A percentile compares a stretch with the other conserved stretches of the same genome.
phyloP scores from a whole-genome alignment of 2,797 vertebrate genomes.

The Tragopan temminckii region DNA sequence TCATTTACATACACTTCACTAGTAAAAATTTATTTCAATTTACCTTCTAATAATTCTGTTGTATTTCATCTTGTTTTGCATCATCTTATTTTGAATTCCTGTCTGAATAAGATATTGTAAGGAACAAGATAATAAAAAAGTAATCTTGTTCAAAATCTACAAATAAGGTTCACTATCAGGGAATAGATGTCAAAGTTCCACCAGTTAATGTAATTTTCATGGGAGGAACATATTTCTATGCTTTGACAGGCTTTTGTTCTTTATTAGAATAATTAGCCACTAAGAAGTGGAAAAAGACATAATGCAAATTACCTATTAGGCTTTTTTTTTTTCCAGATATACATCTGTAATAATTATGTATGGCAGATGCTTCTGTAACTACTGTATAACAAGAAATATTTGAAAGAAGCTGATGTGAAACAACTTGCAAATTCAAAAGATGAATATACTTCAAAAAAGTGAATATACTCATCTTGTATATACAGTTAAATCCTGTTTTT shows the following conservation, averaged over 20 bases:
- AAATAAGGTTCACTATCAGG: not conserved
- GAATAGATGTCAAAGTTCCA: constrained; percentile 43
- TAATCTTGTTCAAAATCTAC: constrained; percentile 18
- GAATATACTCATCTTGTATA: not conserved
- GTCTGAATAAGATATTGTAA: not conserved
- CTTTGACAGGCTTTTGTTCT: not conserved
- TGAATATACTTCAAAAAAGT: too few species aligned
- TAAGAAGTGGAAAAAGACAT: not conserved
- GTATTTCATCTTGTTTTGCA: not conserved
- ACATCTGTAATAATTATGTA: not conserved
- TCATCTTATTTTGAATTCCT: not conserved
- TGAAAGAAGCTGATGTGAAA: not conserved
- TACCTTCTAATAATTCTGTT: not conserved
- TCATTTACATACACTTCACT: not conserved
- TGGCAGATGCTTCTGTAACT: not conserved
- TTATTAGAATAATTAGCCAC: not conserved
- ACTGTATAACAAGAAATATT: not conserved
- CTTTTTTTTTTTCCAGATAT: not conserved
- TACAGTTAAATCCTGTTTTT: not conserved
- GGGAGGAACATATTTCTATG: not conserved
- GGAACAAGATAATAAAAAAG: constrained; percentile 17
- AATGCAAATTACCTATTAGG: not conserved
- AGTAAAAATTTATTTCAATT: not conserved
- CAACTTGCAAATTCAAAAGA: not conserved
- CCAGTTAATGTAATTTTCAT: constrained; percentile 53